These are phyloP conservation scores for Drosophila eugracilis DNA, from an alignment of 1,140 invertebrate genomes.

Conservation along the genomic window DNA sequence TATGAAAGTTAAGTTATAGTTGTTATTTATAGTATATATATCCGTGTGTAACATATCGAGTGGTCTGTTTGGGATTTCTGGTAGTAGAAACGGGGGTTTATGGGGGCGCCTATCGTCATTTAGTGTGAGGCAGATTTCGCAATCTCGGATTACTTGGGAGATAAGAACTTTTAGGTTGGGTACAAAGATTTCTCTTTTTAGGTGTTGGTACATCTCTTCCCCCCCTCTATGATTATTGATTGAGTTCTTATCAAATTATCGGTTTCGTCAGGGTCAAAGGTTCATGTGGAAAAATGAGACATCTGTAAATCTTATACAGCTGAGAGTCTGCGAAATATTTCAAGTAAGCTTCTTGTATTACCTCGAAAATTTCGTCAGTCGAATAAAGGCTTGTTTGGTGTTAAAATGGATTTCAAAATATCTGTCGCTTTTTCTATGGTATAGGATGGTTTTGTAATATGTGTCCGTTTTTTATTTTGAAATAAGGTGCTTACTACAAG, in stretches of 20 bases:
- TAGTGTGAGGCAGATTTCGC: too few relatives aligned
- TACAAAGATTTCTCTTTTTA: too few relatives aligned
- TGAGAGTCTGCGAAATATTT: constrained; percentile 1
- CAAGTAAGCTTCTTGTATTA: not conserved
- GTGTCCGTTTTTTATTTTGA: too few relatives aligned
- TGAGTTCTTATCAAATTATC: too few relatives aligned
- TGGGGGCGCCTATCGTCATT: too few relatives aligned
- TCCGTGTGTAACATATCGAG: not conserved
- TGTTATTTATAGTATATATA: constrained; percentile 1
- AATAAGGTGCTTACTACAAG: too few relatives aligned
- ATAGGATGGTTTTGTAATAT: too few relatives aligned
- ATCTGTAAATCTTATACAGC: not conserved
- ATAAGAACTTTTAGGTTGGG: not conserved
- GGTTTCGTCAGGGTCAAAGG: too few relatives aligned
- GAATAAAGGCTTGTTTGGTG: not conserved
- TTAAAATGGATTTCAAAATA: not conserved
- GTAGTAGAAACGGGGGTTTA: too few relatives aligned
- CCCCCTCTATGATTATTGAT: not conserved
- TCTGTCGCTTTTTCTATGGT: constrained; percentile 1
- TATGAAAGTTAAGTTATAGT: constrained; percentile 1
- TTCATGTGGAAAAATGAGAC: not conserved
- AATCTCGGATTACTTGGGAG: too few relatives aligned
- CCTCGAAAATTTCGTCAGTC: not conserved
- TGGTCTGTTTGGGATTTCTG: not conserved
- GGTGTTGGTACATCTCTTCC: too few relatives aligned